Evolutionary conservation across 2,113 vertebrate species (phyloP).

Genomic region (Nicator chloris): DNA sequence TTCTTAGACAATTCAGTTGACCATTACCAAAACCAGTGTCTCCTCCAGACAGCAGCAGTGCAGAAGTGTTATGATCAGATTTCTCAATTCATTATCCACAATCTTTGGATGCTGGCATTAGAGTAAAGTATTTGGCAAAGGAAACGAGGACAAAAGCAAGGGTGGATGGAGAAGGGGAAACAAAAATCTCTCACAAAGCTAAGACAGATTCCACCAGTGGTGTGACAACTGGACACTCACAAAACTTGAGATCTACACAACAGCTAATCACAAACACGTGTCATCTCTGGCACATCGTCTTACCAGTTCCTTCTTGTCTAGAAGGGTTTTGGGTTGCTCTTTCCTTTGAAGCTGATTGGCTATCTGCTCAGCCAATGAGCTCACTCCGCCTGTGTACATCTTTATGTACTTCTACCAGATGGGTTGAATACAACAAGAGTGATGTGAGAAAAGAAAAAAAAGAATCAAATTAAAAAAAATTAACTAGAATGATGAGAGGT

Average conservation of each 20-base stretch:
- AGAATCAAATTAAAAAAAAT: slow-evolving; percentile 39
- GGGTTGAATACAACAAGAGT: slow-evolving; percentile 59
- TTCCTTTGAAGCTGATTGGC: slow-evolving; percentile 93
- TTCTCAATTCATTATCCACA: background rate
- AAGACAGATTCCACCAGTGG: background rate
- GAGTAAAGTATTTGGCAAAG: background rate
- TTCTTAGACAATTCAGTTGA: no score
- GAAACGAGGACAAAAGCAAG: background rate
- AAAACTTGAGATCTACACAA: background rate
- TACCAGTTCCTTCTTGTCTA: slow-evolving; percentile 96
- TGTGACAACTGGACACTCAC: background rate
- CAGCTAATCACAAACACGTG: slow-evolving; percentile 32
- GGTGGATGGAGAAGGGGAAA: background rate
- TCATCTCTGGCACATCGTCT: slow-evolving; percentile 50
- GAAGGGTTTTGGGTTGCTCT: slow-evolving; percentile 83
- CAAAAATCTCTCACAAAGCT: background rate
- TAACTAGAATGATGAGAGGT: slow-evolving; percentile 4
- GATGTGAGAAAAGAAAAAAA: slow-evolving; percentile 30
- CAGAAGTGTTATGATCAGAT: background rate
- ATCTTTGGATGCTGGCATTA: background rate
- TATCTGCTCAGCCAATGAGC: slow-evolving; percentile 96
- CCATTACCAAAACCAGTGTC: background rate
- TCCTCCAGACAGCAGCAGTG: background rate
- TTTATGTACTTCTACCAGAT: slow-evolving; percentile 88
- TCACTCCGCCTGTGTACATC: slow-evolving; percentile 97